Conservation (phyloP, 2,797 vertebrate species). For the Dryobates pubescens region DNA sequence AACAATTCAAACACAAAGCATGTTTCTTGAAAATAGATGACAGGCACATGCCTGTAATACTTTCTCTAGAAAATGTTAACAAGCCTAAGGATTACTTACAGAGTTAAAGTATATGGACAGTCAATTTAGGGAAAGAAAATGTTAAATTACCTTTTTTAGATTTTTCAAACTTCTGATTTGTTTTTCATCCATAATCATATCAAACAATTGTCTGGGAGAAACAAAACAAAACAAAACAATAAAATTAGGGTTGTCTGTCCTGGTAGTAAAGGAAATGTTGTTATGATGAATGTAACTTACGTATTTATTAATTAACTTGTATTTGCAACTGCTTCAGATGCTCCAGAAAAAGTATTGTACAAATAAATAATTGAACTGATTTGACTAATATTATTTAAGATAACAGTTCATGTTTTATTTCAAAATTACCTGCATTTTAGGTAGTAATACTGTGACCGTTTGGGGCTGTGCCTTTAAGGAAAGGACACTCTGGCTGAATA, state of each 20-base stretch:
- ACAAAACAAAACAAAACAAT: too few species aligned
- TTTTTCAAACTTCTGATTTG: background rate
- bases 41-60: background rate
- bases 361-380: background rate
- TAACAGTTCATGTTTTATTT: background rate
- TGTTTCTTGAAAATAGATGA: background rate
- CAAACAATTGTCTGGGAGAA: background rate
- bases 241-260: background rate
- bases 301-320: background rate
- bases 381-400: background rate
- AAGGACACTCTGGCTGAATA: too few species aligned
- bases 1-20: conserved; percentile 8
- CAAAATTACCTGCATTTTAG: background rate
- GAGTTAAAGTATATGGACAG: background rate
- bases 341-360: background rate
- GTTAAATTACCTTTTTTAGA: background rate
- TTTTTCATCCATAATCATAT: background rate
- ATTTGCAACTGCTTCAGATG: background rate
- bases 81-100: background rate
- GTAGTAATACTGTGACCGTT: background rate
- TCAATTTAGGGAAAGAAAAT: background rate
- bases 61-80: background rate
- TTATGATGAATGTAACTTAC: background rate
- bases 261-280: background rate
- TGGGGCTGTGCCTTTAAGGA: too few species aligned